phyloP scores from a whole-genome alignment of 2,797 vertebrate genomes.

The Epinephelus coioides region DNA sequence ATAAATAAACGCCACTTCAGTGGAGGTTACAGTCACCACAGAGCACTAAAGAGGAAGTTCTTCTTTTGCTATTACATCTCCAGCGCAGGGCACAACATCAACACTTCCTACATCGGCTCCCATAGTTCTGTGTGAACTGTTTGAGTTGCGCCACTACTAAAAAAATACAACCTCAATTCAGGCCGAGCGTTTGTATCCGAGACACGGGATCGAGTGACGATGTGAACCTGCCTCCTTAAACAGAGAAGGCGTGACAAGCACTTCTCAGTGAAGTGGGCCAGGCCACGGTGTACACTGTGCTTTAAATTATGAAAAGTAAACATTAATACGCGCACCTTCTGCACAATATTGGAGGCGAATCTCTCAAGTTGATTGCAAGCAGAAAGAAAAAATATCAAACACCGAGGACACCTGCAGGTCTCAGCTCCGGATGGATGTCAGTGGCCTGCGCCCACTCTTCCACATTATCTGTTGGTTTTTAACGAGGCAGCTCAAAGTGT shows the following conservation, averaged over 20 bases:
- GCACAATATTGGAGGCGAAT: accelerated
- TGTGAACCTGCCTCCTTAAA: conserved; percentile 60
- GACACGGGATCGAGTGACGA: conserved; percentile 43
- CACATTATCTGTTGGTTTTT: too few relatives aligned
- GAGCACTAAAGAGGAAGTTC: conserved; percentile 41
- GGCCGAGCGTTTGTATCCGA: conserved; percentile 55
- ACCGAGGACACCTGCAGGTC: neutral
- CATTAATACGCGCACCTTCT: neutral
- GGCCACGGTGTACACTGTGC: neutral
- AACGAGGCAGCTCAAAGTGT: neutral
- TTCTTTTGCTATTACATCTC: conserved; percentile 30
- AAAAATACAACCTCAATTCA: conserved; percentile 7
- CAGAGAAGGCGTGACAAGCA: conserved; percentile 68
- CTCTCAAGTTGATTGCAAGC: neutral
- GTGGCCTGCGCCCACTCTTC: neutral
- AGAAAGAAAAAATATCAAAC: neutral
- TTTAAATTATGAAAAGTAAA: neutral
- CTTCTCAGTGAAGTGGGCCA: conserved; percentile 18
- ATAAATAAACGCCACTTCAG: conserved; percentile 4
- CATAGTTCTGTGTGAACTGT: conserved; percentile 50
- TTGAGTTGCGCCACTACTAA: conserved; percentile 19
- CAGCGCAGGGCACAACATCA: conserved; percentile 18
- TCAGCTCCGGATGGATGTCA: neutral
- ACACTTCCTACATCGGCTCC: conserved; percentile 16
- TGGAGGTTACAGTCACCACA: neutral